Evolutionary conservation across 2,797 vertebrate genomes (phyloP).

Genomic region (Molossus molossus): DNA sequence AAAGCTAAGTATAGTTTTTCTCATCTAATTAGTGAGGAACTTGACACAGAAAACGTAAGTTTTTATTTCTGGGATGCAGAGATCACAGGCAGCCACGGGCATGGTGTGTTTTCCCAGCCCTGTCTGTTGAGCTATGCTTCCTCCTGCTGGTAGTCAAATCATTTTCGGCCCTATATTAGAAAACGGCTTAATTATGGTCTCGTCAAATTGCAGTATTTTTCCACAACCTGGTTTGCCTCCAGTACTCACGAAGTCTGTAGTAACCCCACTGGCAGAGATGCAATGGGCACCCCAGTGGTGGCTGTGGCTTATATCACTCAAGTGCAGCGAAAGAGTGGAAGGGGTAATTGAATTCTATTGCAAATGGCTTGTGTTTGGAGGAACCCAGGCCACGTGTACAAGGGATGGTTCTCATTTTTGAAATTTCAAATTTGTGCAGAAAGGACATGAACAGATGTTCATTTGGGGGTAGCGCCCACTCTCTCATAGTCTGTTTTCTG

Average conservation of each 20-base stretch:
- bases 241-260: not conserved
- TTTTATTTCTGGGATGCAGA: slow-evolving; percentile 31
- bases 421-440: slow-evolving; percentile 57
- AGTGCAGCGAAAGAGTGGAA: not conserved
- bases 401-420: slow-evolving; percentile 54
- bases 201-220: slow-evolving; percentile 30
- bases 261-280: not conserved
- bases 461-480: not conserved
- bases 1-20: slow-evolving; percentile 63
- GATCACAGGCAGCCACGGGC: slow-evolving; percentile 16
- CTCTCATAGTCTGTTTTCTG: not conserved
- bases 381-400: slow-evolving; percentile 7
- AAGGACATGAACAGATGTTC: slow-evolving; percentile 37
- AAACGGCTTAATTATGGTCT: slow-evolving; percentile 56
- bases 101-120: not conserved
- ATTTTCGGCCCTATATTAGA: slow-evolving; percentile 11
- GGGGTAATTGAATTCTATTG: not conserved
- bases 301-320: slow-evolving; percentile 15
- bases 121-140: slow-evolving; percentile 59
- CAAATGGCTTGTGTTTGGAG: slow-evolving; percentile 21
- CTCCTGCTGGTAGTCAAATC: slow-evolving; percentile 65
- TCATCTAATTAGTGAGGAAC: slow-evolving; percentile 67
- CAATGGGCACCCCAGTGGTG: not conserved
- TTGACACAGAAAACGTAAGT: not conserved
- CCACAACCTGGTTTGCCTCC: slow-evolving; percentile 30